Conservation (phyloP, 2,113 vertebrate genomes). For the Cynocephalus volans region DNA sequence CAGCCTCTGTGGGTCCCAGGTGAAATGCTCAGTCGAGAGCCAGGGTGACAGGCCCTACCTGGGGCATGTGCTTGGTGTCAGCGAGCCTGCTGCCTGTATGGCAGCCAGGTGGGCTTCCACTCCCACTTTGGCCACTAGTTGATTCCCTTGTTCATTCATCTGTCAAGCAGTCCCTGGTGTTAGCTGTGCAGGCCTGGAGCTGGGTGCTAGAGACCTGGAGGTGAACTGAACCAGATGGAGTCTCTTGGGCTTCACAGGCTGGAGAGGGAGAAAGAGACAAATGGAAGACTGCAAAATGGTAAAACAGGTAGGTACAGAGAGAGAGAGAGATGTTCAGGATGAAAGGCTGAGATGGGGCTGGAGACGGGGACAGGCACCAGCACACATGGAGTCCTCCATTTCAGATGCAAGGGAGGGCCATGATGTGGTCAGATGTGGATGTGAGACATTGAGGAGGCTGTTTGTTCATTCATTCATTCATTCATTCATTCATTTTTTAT, state of each 20-base stretch:
- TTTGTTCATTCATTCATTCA: neutral
- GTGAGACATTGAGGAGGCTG: neutral
- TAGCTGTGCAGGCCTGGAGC: neutral
- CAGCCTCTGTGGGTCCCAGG: constrained; percentile 74
- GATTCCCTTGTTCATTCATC: neutral
- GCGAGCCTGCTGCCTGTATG: neutral
- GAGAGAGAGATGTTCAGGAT: neutral
- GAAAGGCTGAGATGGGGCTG: neutral
- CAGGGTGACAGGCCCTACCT: constrained; percentile 66
- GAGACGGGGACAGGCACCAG: neutral
- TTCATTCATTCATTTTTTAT: neutral
- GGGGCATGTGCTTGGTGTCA: constrained; percentile 30
- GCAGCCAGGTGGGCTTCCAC: neutral
- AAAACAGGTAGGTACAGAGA: neutral
- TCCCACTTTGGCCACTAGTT: neutral
- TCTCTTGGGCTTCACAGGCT: neutral
- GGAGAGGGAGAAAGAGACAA: neutral
- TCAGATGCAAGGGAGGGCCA: no score
- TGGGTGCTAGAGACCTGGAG: neutral
- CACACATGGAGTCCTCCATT: neutral
- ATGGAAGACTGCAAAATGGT: neutral
- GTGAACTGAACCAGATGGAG: neutral
- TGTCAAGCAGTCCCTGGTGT: neutral
- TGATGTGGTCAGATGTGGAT: neutral
- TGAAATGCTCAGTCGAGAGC: constrained; percentile 71